These are phyloP conservation scores for Sinopyrophorus schimmeli DNA, from an alignment of 2,888 invertebrate species.

Conservation along the genomic window DNA sequence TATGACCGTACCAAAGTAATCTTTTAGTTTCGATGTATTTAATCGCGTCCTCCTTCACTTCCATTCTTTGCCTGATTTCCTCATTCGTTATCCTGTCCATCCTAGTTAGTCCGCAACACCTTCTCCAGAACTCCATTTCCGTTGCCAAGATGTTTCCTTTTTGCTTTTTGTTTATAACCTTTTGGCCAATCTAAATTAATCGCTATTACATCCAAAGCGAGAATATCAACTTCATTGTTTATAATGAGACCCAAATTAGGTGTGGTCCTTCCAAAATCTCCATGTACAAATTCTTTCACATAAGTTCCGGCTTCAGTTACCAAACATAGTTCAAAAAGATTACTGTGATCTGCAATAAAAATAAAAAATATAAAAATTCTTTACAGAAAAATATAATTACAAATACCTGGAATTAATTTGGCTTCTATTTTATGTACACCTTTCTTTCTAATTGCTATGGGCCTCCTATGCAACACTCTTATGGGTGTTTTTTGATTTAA, in stretches of 20 bases:
- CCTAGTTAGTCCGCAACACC: no score
- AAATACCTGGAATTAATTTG: slow-evolving; percentile 55
- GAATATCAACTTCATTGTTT: slow-evolving; percentile 75
- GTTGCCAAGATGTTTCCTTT: no score
- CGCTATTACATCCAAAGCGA: slow-evolving; percentile 85
- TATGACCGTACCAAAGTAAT: no score
- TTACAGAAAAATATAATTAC: not conserved
- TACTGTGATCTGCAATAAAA: slow-evolving; percentile 51
- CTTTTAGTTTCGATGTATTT: no score
- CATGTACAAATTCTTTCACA: slow-evolving; percentile 96
- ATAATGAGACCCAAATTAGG: slow-evolving; percentile 77
- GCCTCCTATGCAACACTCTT: slow-evolving; percentile 84
- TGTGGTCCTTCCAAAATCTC: slow-evolving; percentile 87
- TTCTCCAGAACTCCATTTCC: no score
- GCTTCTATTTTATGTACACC: slow-evolving; percentile 70
- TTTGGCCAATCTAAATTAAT: slow-evolving; percentile 79
- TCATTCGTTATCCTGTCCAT: no score
- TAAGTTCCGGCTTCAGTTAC: slow-evolving; percentile 93
- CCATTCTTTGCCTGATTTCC: no score
- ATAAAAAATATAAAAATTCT: not conserved
- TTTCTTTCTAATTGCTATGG: slow-evolving; percentile 70
- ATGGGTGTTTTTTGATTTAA: slow-evolving; percentile 87
- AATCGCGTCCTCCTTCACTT: no score
- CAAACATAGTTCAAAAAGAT: slow-evolving; percentile 68
- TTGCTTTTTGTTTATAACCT: no score